Conservation (phyloP, 2,113 vertebrate genomes). For the Cephalopterus ornatus region DNA sequence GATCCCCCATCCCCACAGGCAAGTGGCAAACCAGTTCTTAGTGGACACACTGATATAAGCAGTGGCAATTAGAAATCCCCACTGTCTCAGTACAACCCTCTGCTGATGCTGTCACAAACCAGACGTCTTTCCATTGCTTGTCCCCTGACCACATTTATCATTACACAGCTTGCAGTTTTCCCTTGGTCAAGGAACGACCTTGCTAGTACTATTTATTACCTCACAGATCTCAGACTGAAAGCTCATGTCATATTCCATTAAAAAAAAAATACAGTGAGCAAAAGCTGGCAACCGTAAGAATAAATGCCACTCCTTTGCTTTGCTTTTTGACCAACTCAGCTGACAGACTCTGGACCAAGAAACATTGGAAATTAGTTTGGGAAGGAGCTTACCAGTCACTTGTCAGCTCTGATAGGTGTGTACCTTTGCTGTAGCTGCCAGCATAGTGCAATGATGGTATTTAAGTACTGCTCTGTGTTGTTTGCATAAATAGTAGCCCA, state of each 20-base stretch:
- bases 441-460: background rate
- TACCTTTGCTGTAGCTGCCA: background rate
- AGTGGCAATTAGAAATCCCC: background rate
- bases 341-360: slow-evolving; percentile 14
- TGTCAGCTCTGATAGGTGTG: background rate
- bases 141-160: background rate
- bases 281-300: slow-evolving; percentile 53
- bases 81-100: background rate
- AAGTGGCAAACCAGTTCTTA: background rate
- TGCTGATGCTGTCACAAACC: background rate
- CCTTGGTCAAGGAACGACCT: slow-evolving; percentile 50
- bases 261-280: background rate
- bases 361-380: background rate
- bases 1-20: background rate
- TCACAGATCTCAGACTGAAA: slow-evolving; percentile 51
- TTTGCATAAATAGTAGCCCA: background rate
- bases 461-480: background rate
- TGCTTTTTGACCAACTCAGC: slow-evolving; percentile 49
- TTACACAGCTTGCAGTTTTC: background rate
- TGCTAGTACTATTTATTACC: slow-evolving; percentile 58
- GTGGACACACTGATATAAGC: background rate
- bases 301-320: slow-evolving; percentile 22
- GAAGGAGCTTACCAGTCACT: background rate
- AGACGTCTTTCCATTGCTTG: background rate
- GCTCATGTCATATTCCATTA: background rate